Conservation (phyloP, 2,113 vertebrate genomes). For the Clinocottus analis region DNA sequence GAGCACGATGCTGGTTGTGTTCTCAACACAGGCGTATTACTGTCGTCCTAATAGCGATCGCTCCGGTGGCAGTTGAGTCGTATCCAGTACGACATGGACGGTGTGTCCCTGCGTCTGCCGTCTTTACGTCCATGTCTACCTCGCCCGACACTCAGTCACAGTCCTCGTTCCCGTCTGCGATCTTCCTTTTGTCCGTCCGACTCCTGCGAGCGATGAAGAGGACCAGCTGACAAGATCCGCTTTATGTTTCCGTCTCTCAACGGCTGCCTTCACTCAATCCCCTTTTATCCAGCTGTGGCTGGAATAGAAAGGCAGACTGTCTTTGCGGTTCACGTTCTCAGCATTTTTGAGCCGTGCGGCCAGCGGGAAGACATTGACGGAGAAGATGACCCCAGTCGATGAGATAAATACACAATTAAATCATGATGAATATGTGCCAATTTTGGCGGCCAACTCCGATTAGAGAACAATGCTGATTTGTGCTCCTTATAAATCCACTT, state of each 20-base stretch:
- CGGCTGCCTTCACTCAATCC: neutral
- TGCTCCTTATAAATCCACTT: neutral
- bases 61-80: neutral
- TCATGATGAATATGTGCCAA: neutral
- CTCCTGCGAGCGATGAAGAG: slow-evolving; percentile 33
- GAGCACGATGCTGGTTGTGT: neutral
- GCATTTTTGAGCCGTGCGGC: neutral
- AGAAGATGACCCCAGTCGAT: neutral
- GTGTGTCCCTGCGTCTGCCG: neutral
- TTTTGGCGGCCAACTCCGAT: neutral
- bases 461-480: neutral
- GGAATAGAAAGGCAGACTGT: neutral
- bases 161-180: slow-evolving; percentile 17
- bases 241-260: neutral
- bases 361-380: neutral
- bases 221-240: slow-evolving; percentile 36
- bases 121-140: neutral
- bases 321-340: neutral
- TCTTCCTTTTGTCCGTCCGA: slow-evolving; percentile 11
- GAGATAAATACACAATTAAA: neutral
- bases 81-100: neutral
- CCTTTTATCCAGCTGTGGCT: neutral
- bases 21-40: neutral
- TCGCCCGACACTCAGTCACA: neutral
- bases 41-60: neutral